phyloP scores from a whole-genome alignment of 2,888 invertebrate species.

The Erebia ligea region DNA sequence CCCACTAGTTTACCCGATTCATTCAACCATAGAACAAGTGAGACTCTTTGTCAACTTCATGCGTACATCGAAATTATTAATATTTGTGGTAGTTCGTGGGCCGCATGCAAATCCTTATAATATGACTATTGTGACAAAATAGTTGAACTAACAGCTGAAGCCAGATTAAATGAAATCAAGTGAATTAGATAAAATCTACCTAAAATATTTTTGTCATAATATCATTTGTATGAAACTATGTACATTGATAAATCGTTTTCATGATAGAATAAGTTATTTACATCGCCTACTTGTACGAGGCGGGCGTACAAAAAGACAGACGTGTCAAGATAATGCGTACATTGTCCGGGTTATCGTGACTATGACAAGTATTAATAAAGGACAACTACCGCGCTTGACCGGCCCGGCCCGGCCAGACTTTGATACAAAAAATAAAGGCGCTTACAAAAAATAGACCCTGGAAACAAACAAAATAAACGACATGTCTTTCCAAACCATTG shows the following conservation, averaged over 20 bases:
- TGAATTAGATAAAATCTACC: too few species aligned
- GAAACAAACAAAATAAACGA: neutral
- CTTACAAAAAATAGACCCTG: slow-evolving; percentile 14
- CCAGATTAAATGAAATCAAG: too few species aligned
- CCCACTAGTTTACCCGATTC: too few species aligned
- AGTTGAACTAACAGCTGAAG: too few species aligned
- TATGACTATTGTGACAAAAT: too few species aligned
- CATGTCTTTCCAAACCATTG: neutral
- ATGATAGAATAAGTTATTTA: slow-evolving; percentile 20
- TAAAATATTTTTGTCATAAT: neutral
- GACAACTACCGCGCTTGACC: slow-evolving; percentile 68
- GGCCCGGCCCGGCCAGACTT: slow-evolving; percentile 45
- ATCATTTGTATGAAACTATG: neutral
- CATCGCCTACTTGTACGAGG: slow-evolving; percentile 25
- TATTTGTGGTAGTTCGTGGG: too few species aligned
- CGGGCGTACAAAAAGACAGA: slow-evolving; percentile 57
- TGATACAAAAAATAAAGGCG: slow-evolving; percentile 47
- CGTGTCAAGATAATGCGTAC: slow-evolving; percentile 66
- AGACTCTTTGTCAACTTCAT: too few species aligned
- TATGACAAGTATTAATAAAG: slow-evolving; percentile 80
- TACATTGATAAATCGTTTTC: slow-evolving; percentile 11
- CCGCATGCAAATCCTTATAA: too few species aligned
- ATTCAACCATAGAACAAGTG: too few species aligned
- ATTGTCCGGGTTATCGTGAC: slow-evolving; percentile 68
- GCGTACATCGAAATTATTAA: too few species aligned